Base-by-base conservation (phyloP, 2,797 vertebrate species). In the Cottoperca gobio region DNA sequence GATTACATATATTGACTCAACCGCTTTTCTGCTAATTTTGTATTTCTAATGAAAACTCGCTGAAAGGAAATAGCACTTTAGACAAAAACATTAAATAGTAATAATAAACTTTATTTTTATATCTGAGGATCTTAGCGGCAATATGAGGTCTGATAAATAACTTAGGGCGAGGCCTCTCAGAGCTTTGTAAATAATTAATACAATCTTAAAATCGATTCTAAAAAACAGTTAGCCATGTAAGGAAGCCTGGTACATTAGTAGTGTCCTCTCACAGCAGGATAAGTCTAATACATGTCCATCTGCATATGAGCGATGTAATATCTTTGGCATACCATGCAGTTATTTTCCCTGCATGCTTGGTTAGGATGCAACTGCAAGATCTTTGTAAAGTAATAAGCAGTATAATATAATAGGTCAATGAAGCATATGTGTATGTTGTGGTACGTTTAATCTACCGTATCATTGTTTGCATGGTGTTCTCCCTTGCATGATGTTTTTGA, bases 381-480 rank as follows among this genome's bases (percentile, higher is more conserved):
- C 11, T 55, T 28, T 28, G 11, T 31, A 33, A 12, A 59, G 17
- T 13, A 75, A 39, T 16, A 57, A 17, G 13, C 28, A 52, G 43
- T 42, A 53, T 37, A 55, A 45, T n/a, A 63, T 43, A 49, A 64
- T 39, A 28, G 6, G 40, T n/a, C 70, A 50, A 67, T 60, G 39
- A 64, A 58, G 68, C 52, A 48, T 59, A 58, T 11, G 35, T 52
- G 6, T 21, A 61, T 70, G 43, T 53, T 73, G 39, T 53, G 17
- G 9, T 48, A 37, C 24, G 45, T 74, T 71, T 68, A 67, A 66
- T 69, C 43, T 60, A 62, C 55, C 45, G 39, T 58, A 39, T 67
- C 19, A 48, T 40, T 78, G 52, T 67, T 61, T 74, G 14, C 21
- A 33, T 21, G 14, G 24, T 62, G 13, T 40, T 76, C 52, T 31